These are phyloP conservation scores for Parnassius apollo DNA, from an alignment of 2,888 invertebrate genomes.

Conservation along the genomic window DNA sequence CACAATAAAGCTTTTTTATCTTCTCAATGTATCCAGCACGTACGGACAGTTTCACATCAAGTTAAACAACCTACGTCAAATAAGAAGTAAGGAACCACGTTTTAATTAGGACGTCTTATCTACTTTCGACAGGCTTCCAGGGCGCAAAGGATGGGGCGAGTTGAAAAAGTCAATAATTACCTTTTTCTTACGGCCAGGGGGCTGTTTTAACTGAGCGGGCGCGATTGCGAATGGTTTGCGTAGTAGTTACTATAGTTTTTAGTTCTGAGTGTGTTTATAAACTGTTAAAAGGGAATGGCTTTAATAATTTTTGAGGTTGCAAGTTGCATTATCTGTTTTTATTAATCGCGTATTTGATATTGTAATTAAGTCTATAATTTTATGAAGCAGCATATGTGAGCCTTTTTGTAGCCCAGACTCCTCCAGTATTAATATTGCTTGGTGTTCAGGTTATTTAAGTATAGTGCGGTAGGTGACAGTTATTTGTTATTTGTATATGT, in stretches of 20 bases:
- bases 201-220: constrained; percentile 19
- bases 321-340: background rate
- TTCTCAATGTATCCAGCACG: constrained; percentile 2
- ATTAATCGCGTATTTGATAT: too few relatives aligned
- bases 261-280: constrained; percentile 20
- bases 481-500: too few relatives aligned
- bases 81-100: constrained; percentile 40
- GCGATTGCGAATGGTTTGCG: constrained; percentile 9
- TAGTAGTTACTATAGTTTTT: constrained; percentile 8
- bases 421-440: too few relatives aligned
- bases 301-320: background rate
- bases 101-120: constrained; percentile 28
- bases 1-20: background rate
- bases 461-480: too few relatives aligned
- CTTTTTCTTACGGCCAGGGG: constrained; percentile 23
- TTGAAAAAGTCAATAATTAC: constrained; percentile 35
- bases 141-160: constrained; percentile 5
- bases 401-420: too few relatives aligned
- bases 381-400: too few relatives aligned
- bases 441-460: too few relatives aligned
- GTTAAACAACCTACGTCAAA: constrained; percentile 22
- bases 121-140: constrained; percentile 21
- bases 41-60: constrained; percentile 24
- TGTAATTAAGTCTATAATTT: too few relatives aligned
- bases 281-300: constrained; percentile 11